Evolutionary conservation across 2,888 invertebrate species (phyloP).

Genomic region (Diplolepis rosae): DNA sequence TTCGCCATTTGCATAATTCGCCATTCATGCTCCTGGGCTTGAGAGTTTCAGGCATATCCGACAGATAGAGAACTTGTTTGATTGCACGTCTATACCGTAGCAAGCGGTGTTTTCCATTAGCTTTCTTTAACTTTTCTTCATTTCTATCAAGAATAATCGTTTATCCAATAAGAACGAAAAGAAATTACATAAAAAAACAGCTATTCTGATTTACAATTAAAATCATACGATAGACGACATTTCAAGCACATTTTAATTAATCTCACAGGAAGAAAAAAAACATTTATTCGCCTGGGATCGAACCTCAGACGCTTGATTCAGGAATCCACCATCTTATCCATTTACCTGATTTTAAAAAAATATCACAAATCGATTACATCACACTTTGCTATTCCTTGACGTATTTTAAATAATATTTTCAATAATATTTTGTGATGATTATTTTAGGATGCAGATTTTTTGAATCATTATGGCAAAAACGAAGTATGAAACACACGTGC

Average conservation of each 20-base stretch:
- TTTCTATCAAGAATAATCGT: not conserved
- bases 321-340: too few relatives aligned
- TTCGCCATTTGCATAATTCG: conserved; percentile 58
- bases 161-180: not conserved
- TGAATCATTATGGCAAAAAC: not conserved
- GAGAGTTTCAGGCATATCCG: conserved; percentile 44
- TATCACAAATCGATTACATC: too few relatives aligned
- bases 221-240: not conserved
- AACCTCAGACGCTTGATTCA: not conserved
- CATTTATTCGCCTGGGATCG: not conserved
- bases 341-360: too few relatives aligned
- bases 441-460: too few relatives aligned
- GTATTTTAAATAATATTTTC: not conserved
- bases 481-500: conserved; percentile 19
- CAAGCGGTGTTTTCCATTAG: not conserved
- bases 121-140: not conserved
- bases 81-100: not conserved
- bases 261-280: not conserved
- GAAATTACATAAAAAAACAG: not conserved
- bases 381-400: too few relatives aligned
- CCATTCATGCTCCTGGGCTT: conserved; percentile 55
- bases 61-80: conserved; percentile 41
- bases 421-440: not conserved
- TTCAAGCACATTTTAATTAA: too few relatives aligned
- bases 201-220: not conserved